phyloP scores from a whole-genome alignment of 1,140 invertebrate species.

The Ganaspis sp. region DNA sequence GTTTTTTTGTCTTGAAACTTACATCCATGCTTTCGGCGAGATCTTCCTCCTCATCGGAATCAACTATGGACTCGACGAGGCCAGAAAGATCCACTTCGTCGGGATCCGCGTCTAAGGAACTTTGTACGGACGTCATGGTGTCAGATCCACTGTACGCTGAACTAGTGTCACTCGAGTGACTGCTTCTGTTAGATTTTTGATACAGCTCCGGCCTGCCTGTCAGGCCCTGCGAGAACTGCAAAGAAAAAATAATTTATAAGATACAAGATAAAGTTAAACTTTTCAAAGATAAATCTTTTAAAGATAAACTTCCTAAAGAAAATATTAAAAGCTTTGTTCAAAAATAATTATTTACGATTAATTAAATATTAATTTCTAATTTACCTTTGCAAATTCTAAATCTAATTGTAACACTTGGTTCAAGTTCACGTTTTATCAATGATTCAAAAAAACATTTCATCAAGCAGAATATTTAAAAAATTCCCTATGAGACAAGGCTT shows the following conservation, averaged over 20 bases:
- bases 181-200: constrained; percentile 89
- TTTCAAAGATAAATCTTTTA: too few species aligned
- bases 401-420: too few species aligned
- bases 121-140: constrained; percentile 95
- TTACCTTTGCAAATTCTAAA: too few species aligned
- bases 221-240: constrained; percentile 73
- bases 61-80: constrained; percentile 95
- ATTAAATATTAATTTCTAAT: too few species aligned
- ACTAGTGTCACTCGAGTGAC: constrained; percentile 94
- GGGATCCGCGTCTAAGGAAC: constrained; percentile 86
- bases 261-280: too few species aligned
- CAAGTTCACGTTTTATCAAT: too few species aligned
- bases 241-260: constrained; percentile 42
- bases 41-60: constrained; percentile 96
- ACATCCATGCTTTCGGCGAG: constrained; percentile 93
- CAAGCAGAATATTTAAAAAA: too few species aligned
- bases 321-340: too few species aligned
- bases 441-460: too few species aligned
- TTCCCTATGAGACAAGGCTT: too few species aligned
- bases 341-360: too few species aligned
- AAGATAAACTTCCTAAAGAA: too few species aligned
- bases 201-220: constrained; percentile 78
- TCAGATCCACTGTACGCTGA: constrained; percentile 97
- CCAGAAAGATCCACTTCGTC: constrained; percentile 95
- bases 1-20: constrained; percentile 62